Evolutionary conservation across 2,888 invertebrate genomes (phyloP).

Genomic region (Metellina segmentata): DNA sequence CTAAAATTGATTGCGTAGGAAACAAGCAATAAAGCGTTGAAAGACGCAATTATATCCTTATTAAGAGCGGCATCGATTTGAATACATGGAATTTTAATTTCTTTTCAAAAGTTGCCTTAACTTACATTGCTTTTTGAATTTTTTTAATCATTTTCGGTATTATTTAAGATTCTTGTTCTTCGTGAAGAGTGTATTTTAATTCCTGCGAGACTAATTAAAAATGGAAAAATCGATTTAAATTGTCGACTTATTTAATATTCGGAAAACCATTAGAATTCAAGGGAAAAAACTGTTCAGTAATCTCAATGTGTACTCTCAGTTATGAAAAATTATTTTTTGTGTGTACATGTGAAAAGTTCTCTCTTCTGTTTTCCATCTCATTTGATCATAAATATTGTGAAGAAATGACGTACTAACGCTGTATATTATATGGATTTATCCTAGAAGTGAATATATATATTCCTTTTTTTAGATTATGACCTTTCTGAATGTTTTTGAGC

Average conservation of each 20-base stretch:
- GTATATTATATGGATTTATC: too few species aligned
- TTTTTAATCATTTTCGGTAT: not conserved
- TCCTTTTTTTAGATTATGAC: too few species aligned
- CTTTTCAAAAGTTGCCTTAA: not conserved
- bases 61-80: constrained; percentile 8
- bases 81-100: constrained; percentile 4
- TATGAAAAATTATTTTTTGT: not conserved
- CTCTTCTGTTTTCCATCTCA: too few species aligned
- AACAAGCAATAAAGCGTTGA: constrained; percentile 2
- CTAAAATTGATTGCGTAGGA: constrained; percentile 15
- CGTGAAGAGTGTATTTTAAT: not conserved
- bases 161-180: not conserved
- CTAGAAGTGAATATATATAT: too few species aligned
- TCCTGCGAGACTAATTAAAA: constrained; percentile 21
- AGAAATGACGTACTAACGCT: too few species aligned
- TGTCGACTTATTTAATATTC: not conserved
- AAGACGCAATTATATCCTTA: constrained; percentile 26
- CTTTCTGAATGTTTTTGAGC: too few species aligned
- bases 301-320: not conserved
- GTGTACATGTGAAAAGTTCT: too few species aligned
- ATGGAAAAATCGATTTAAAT: not conserved
- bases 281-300: not conserved
- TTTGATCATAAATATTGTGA: too few species aligned
- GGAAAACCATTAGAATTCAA: not conserved
- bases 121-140: not conserved